phyloP scores from a whole-genome alignment of 2,797 vertebrate genomes.

The Rhincodon typus region DNA sequence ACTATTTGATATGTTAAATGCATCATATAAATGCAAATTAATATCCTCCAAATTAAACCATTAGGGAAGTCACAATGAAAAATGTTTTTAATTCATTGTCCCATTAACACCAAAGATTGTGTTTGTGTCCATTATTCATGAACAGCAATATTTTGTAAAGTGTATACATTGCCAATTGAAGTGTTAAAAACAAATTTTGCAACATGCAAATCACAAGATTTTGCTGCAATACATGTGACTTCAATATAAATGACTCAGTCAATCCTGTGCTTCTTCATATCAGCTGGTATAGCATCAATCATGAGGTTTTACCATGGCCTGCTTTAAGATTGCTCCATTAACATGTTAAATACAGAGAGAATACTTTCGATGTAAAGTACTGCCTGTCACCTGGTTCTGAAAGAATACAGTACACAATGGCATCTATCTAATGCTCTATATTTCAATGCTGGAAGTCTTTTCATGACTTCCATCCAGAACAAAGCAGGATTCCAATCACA shows the following conservation, averaged over 20 bases:
- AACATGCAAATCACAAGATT: background rate
- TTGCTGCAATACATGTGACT: background rate
- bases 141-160: background rate
- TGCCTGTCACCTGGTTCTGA: background rate
- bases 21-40: background rate
- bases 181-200: too few relatives aligned
- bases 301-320: background rate
- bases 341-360: background rate
- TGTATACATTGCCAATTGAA: background rate
- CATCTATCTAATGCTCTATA: background rate
- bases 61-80: background rate
- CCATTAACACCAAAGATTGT: background rate
- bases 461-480: background rate
- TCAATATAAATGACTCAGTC: background rate
- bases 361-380: background rate
- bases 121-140: background rate
- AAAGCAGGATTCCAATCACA: constrained; percentile 13
- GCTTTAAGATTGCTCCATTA: background rate
- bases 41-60: background rate
- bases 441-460: background rate
- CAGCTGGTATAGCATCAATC: background rate
- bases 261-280: background rate
- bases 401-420: background rate
- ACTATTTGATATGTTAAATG: background rate
- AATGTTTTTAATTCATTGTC: background rate